phyloP scores from a whole-genome alignment of 2,113 vertebrate species.

The Aythya baeri region DNA sequence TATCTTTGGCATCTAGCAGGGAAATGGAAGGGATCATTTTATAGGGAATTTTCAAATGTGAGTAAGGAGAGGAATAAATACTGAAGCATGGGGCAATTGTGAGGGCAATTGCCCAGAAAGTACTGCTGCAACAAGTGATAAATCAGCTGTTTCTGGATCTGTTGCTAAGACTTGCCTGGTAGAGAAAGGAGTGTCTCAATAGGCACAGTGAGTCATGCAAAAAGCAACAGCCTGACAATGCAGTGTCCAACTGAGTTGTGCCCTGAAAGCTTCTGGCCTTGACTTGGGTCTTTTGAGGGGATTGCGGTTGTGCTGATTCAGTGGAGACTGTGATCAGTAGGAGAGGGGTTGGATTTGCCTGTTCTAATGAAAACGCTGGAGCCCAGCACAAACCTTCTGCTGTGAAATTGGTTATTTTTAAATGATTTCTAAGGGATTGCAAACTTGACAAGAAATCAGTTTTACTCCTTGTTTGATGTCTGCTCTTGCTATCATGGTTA shows the following conservation, averaged over 20 bases:
- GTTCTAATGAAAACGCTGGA: neutral
- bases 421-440: neutral
- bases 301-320: neutral
- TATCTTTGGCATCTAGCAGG: neutral
- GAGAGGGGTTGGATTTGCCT: neutral
- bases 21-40: neutral
- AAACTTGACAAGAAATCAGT: neutral
- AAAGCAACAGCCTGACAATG: neutral
- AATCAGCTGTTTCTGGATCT: neutral
- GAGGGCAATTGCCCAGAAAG: neutral
- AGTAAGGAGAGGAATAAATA: neutral
- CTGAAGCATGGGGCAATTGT: neutral
- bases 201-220: neutral
- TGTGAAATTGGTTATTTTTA: rapidly evolving
- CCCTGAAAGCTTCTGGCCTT: neutral
- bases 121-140: neutral
- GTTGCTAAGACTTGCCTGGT: neutral
- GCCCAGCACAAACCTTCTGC: neutral
- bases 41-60: neutral
- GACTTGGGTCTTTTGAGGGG: neutral
- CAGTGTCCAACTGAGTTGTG: rapidly evolving
- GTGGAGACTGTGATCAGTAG: neutral
- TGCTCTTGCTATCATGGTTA: neutral
- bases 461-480: neutral
- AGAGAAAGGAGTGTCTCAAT: neutral